Conservation (phyloP, 2,113 vertebrate genomes). For the Pomatorhinus ruficollis region DNA sequence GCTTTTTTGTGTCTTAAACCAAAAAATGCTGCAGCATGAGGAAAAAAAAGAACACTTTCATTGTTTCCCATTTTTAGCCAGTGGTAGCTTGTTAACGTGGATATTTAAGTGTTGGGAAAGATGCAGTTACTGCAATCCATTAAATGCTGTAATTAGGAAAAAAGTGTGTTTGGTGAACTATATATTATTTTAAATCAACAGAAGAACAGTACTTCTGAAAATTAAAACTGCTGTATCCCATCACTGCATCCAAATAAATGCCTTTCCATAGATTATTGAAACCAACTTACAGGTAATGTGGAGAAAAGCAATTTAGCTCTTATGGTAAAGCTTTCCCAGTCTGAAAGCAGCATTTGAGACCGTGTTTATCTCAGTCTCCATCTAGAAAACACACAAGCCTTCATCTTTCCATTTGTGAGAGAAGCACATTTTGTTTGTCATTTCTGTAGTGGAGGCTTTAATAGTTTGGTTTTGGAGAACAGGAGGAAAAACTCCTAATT, state of each 20-base stretch:
- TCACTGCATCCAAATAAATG: not conserved
- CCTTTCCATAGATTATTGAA: not conserved
- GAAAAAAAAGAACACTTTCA: not conserved
- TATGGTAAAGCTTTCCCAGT: not conserved
- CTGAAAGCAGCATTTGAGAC: not conserved
- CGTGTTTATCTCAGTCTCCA: rapidly evolving
- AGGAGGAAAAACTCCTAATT: not conserved
- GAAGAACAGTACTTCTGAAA: not conserved
- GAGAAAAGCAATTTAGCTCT: not conserved
- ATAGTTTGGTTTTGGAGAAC: not conserved
- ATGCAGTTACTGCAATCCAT: not conserved
- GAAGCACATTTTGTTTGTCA: not conserved
- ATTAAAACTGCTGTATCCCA: not conserved
- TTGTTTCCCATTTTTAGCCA: not conserved
- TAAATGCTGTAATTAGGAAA: not conserved
- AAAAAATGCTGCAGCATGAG: not conserved
- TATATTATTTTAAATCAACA: not conserved
- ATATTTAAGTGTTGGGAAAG: not conserved
- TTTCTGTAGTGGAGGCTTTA: not conserved
- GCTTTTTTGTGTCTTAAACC: not conserved
- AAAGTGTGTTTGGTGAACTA: not conserved
- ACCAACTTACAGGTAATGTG: not conserved
- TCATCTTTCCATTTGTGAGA: not conserved
- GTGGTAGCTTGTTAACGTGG: not conserved
- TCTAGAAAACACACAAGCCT: not conserved